Evolutionary conservation across 2,797 vertebrate genomes (phyloP).

Genomic region (Neostethus bicornis): DNA sequence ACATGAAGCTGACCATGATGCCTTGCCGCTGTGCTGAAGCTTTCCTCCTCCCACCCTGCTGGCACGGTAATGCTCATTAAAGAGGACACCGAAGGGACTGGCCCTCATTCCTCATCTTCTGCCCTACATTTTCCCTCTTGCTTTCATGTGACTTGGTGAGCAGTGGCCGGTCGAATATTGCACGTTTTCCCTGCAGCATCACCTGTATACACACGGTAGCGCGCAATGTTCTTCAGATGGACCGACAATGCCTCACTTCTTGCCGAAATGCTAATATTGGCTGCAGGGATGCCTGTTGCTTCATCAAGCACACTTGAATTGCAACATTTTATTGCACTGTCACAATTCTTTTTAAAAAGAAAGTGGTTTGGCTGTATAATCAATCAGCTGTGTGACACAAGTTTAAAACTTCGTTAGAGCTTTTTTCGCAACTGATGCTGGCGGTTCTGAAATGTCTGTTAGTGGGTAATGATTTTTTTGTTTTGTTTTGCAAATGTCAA

Average conservation of each 20-base stretch:
- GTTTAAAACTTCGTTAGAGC: slow-evolving; percentile 36
- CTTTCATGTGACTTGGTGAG: slow-evolving; percentile 42
- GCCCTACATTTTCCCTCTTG: slow-evolving; percentile 64
- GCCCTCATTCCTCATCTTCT: slow-evolving; percentile 50
- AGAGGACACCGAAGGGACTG: slow-evolving; percentile 48
- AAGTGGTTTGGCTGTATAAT: slow-evolving; percentile 9
- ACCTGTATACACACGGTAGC: slow-evolving; percentile 12
- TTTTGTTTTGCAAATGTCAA: slow-evolving; percentile 43
- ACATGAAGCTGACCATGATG: slow-evolving; percentile 30
- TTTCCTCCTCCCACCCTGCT: slow-evolving; percentile 25
- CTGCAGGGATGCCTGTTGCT: slow-evolving; percentile 9
- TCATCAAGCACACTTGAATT: slow-evolving; percentile 1
- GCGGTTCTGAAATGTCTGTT: slow-evolving; percentile 44
- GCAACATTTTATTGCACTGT: neutral
- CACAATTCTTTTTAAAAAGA: slow-evolving; percentile 16
- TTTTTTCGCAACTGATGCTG: slow-evolving; percentile 52
- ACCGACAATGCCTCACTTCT: slow-evolving; percentile 8
- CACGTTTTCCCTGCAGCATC: slow-evolving; percentile 23
- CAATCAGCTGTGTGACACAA: slow-evolving; percentile 32
- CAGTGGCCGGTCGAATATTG: slow-evolving; percentile 22
- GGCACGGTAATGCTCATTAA: slow-evolving; percentile 64
- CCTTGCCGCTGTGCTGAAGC: slow-evolving; percentile 20
- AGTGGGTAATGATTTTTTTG: slow-evolving; percentile 66
- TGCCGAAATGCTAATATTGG: slow-evolving; percentile 13
- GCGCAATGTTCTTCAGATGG: neutral